phyloP scores from a whole-genome alignment of 2,888 invertebrate species.

The Sussaba pulchella region DNA sequence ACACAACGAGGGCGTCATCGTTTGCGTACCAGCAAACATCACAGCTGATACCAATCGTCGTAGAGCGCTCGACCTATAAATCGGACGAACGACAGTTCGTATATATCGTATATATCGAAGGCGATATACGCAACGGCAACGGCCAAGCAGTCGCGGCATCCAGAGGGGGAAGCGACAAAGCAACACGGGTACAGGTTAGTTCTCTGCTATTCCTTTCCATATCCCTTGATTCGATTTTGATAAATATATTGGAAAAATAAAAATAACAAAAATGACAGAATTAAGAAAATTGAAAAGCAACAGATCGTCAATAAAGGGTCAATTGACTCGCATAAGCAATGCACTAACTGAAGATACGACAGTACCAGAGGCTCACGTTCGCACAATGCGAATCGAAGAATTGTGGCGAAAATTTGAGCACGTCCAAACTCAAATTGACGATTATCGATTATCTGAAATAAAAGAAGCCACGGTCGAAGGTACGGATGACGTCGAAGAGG shows the following conservation, averaged over 20 bases:
- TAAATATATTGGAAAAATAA: neutral
- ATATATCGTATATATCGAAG: neutral
- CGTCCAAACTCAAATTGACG: constrained; percentile 29
- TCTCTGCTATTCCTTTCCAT: constrained; percentile 51
- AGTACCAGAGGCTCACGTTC: constrained; percentile 43
- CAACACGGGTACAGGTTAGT: constrained; percentile 45
- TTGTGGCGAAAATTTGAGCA: constrained; percentile 45
- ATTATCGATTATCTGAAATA: neutral
- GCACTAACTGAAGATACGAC: constrained; percentile 31
- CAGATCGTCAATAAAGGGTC: constrained; percentile 49
- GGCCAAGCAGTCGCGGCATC: constrained; percentile 11
- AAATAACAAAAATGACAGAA: constrained; percentile 29
- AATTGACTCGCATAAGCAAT: constrained; percentile 45
- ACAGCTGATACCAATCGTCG: neutral
- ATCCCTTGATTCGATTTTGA: constrained; percentile 43
- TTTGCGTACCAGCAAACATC: neutral
- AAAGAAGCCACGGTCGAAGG: neutral
- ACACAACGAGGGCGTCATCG: neutral
- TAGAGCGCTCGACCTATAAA: neutral
- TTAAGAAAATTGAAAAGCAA: constrained; percentile 25
- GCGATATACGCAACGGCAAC: neutral
- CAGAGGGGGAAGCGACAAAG: constrained; percentile 20
- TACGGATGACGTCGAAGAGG: neutral
- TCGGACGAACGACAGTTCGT: constrained; percentile 4
- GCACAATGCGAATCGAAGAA: constrained; percentile 33